These are phyloP conservation scores for Centropristis striata DNA, from an alignment of 2,113 vertebrate genomes.

Conservation along the genomic window DNA sequence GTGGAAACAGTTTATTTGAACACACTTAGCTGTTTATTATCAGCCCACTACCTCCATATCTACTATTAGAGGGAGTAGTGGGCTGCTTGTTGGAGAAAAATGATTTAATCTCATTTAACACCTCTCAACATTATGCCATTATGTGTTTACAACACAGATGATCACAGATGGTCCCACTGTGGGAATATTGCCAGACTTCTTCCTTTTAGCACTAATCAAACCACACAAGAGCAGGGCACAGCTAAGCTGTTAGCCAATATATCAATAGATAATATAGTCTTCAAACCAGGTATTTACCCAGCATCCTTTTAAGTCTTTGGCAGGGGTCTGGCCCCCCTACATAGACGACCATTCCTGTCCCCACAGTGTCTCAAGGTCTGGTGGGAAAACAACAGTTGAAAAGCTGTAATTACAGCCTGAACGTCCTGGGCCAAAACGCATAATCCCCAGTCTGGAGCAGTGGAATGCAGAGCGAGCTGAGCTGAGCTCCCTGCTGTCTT, in stretches of 20 bases:
- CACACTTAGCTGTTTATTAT: constrained; percentile 36
- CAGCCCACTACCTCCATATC: constrained; percentile 5
- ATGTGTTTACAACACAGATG: constrained; percentile 66
- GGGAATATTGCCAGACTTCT: constrained; percentile 58
- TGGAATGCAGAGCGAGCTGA: constrained; percentile 82
- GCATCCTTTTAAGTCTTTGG: constrained; percentile 50
- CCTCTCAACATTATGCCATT: constrained; percentile 59
- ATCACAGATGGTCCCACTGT: constrained; percentile 71
- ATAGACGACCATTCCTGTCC: constrained; percentile 60
- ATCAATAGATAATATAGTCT: constrained; percentile 50
- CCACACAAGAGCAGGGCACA: constrained; percentile 28
- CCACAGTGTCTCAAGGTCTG: constrained; percentile 75
- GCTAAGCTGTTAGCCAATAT: constrained; percentile 39
- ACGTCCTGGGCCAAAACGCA: constrained; percentile 75
- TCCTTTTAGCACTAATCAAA: constrained; percentile 60
- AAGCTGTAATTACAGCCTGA: constrained; percentile 83
- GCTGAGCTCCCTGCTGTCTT: constrained; percentile 80
- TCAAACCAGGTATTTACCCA: constrained; percentile 50
- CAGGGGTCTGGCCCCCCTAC: constrained; percentile 46
- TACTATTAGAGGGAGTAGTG: constrained; percentile 27
- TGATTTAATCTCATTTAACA: constrained; percentile 67
- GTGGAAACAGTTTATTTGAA: constrained; percentile 14
- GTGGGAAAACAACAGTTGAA: constrained; percentile 79
- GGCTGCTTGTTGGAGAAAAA: constrained; percentile 41
- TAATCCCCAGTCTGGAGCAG: constrained; percentile 83